Evolutionary conservation across 2,888 invertebrate genomes (phyloP).

Genomic region (Tenthredo livida): DNA sequence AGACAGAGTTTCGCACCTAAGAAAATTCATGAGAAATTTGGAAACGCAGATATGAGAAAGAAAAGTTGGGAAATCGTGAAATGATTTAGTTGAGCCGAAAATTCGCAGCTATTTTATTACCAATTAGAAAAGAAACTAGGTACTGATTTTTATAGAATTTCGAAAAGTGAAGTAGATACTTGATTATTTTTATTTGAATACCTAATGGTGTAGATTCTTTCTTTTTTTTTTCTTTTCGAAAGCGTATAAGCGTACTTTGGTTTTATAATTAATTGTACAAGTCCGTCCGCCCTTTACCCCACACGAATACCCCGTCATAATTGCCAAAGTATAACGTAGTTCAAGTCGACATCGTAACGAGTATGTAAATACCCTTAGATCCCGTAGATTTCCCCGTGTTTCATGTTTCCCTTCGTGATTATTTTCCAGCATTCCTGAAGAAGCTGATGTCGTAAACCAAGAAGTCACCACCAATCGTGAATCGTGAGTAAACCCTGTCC

Average conservation of each 20-base stretch:
- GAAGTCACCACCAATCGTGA: conserved; percentile 60
- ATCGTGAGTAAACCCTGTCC: conserved; percentile 73
- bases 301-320: background rate
- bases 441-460: conserved; percentile 85
- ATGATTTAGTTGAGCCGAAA: background rate
- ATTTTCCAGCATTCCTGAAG: conserved; percentile 89
- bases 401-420: conserved; percentile 72
- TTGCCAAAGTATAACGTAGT: conserved; percentile 16
- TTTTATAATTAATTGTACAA: conserved; percentile 24
- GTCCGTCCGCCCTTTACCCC: background rate
- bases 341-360: background rate
- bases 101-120: no score
- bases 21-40: background rate
- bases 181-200: no score
- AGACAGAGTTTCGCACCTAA: background rate
- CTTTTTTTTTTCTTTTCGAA: no score
- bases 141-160: background rate
- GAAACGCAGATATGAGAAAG: background rate
- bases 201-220: no score
- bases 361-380: conserved; percentile 54
- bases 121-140: background rate
- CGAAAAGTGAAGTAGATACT: conserved; percentile 17
- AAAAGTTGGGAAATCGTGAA: background rate
- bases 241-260: background rate
- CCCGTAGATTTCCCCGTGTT: conserved; percentile 59